A percentile compares a stretch with the other conserved stretches of the same genome.
Conservation (phyloP, 2,888 invertebrate genomes). For the Blera fallax region DNA sequence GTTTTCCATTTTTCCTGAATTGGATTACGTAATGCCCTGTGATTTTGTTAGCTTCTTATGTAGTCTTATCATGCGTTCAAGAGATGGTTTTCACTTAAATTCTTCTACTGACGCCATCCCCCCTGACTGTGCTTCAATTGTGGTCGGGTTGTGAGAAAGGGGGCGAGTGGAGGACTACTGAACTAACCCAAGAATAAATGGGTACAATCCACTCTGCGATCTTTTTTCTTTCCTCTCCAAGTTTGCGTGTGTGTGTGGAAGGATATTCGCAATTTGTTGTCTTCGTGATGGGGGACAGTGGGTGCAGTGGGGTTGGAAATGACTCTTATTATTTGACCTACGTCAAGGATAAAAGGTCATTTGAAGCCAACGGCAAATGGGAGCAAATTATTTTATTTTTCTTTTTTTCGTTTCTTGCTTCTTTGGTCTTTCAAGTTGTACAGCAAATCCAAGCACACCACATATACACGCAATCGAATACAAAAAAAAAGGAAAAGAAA, state of each 20-base stretch:
- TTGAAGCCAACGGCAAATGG: conserved; percentile 30
- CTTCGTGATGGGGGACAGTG: not conserved
- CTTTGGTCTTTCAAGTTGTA: conserved; percentile 4
- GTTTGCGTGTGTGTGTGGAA: not conserved
- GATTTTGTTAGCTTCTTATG: conserved; percentile 44
- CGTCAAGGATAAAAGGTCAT: conserved; percentile 54
- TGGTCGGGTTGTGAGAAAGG: conserved; percentile 1
- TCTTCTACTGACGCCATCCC: not conserved
- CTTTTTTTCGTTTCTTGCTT: not conserved
- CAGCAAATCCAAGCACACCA: not conserved
- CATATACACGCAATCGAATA: not conserved
- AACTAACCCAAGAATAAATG: conserved; percentile 26
- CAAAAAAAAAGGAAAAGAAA: conserved; percentile 4
- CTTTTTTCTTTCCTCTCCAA: not conserved
- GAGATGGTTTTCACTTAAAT: conserved; percentile 44
- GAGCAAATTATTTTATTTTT: not conserved
- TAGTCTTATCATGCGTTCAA: conserved; percentile 35
- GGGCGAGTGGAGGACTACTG: not conserved
- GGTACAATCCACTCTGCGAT: conserved; percentile 26
- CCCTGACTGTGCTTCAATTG: not conserved
- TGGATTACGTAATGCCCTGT: conserved; percentile 42
- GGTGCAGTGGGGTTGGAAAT: not conserved
- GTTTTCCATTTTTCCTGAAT: conserved; percentile 30
- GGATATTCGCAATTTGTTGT: conserved; percentile 50
- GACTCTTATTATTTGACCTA: conserved; percentile 53